Base-by-base conservation (phyloP, 2,113 vertebrate genomes). In the Zapornia atra region DNA sequence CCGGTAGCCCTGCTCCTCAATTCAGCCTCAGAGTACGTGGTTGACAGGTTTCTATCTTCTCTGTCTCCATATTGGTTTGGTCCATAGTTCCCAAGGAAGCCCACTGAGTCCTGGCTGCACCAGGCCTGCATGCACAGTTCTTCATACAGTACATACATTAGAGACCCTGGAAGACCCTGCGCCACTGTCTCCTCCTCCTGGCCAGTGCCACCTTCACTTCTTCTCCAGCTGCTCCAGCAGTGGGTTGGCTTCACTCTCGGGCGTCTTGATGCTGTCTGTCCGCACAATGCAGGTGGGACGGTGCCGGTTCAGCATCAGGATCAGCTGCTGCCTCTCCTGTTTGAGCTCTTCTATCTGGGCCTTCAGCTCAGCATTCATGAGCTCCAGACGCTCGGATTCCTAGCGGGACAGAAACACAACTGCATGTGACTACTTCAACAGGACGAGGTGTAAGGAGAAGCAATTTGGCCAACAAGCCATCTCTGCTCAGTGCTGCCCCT, bases 311-410 rank as follows among this genome's bases (percentile, higher is more conserved):
- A 99, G 98, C 99, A 99, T 99, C 87, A 99, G 98, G 95, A 99
- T 99, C 83, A 99, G 98, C 95, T 99, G 99, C 98, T 99, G 99
- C 57, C 99, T 98, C 84, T 99, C 99, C 21, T 99, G 98, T 94
- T 99, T 99, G 96, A 99, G 98, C 98, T 99, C 99, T 97, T 99
- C 99, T 6, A 99, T 99, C 97, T 99, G 99, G 48, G 99, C 98
- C 97, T 99, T 99, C 65, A 99, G 98, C 95, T 99, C 99, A 0
- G 99, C 99, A 9, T 99, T 99, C 98, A 99, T 98, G 98, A 99
- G 99, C 91, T 99, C 99, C 75, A 99, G 98, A 48, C 99, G 98
- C 95, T 99, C 99, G 0, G 99, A 99, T 82, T 99, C 99, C 99
- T 99, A 97, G 14, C 28, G 19, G 53, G 79, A 83, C 82, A 69